Conservation (phyloP, 1,140 invertebrate species). For the Sitophilus oryzae region DNA sequence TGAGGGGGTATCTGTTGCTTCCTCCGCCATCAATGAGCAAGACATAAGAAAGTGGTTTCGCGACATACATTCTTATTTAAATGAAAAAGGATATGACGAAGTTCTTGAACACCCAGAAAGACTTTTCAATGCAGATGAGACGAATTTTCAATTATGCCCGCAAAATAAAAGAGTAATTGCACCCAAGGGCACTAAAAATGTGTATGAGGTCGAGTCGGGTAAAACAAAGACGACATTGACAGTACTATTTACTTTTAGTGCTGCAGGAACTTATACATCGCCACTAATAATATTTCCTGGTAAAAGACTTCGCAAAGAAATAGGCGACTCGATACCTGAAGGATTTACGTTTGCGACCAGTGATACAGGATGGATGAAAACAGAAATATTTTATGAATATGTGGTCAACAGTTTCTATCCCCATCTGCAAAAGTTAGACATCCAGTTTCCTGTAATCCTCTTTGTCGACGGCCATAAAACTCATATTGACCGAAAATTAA, state of each 20-base stretch:
- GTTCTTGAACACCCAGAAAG: conserved; percentile 30
- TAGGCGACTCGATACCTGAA: not conserved
- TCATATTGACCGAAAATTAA: conserved; percentile 32
- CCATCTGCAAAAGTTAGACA: conserved; percentile 28
- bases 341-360: conserved; percentile 16
- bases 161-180: conserved; percentile 32
- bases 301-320: conserved; percentile 29
- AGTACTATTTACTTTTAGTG: conserved; percentile 35
- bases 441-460: conserved; percentile 39
- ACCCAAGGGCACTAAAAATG: conserved; percentile 33
- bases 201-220: too few species aligned
- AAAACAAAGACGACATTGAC: conserved; percentile 35
- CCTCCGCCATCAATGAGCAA: conserved; percentile 29
- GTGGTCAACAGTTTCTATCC: conserved; percentile 37
- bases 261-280: conserved; percentile 22
- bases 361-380: conserved; percentile 41
- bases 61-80: too few species aligned
- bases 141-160: too few species aligned
- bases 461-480: conserved; percentile 44
- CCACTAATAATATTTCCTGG: conserved; percentile 37
- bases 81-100: too few species aligned
- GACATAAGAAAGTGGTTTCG: too few species aligned
- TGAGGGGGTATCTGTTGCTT: conserved; percentile 32
- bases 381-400: conserved; percentile 38
- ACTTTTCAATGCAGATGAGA: conserved; percentile 6